These are phyloP conservation scores for Polyploca ridens DNA, from an alignment of 2,888 invertebrate species.

Conservation along the genomic window DNA sequence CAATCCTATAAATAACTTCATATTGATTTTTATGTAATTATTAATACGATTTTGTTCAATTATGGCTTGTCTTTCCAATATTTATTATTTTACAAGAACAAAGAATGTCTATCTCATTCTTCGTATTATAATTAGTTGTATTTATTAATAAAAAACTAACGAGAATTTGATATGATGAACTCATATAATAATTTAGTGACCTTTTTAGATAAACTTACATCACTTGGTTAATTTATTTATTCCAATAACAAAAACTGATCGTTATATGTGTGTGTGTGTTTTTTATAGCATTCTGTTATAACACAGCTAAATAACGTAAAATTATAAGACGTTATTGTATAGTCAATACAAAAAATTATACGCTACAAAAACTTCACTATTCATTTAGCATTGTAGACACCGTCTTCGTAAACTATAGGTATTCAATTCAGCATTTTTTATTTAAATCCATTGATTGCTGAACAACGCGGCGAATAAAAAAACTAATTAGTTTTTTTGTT, in stretches of 20 bases:
- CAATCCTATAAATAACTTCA: no score
- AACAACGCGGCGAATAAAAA: slow-evolving; percentile 41
- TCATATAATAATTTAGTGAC: not conserved
- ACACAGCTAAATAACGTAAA: not conserved
- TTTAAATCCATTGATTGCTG: slow-evolving; percentile 24
- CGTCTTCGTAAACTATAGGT: slow-evolving; percentile 14
- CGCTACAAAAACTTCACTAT: slow-evolving; percentile 8
- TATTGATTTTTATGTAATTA: no score
- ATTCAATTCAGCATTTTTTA: slow-evolving; percentile 21
- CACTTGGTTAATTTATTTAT: not conserved
- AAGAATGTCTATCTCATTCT: not conserved
- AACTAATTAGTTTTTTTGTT: slow-evolving; percentile 51
- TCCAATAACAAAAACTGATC: not conserved
- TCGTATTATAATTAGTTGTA: no score
- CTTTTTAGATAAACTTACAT: not conserved
- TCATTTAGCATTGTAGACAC: slow-evolving; percentile 1
- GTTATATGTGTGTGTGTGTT: not conserved
- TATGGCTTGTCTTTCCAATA: not conserved
- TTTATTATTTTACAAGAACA: not conserved
- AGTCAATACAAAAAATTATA: not conserved
- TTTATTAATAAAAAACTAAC: no score
- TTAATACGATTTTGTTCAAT: no score
- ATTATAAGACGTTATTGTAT: not conserved
- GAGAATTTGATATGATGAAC: not conserved
- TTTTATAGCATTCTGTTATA: slow-evolving; percentile 2